A percentile compares a stretch with the other conserved stretches of the same genome.
phyloP scores from a whole-genome alignment of 2,113 vertebrate species.

The Microcebus tavaratra region DNA sequence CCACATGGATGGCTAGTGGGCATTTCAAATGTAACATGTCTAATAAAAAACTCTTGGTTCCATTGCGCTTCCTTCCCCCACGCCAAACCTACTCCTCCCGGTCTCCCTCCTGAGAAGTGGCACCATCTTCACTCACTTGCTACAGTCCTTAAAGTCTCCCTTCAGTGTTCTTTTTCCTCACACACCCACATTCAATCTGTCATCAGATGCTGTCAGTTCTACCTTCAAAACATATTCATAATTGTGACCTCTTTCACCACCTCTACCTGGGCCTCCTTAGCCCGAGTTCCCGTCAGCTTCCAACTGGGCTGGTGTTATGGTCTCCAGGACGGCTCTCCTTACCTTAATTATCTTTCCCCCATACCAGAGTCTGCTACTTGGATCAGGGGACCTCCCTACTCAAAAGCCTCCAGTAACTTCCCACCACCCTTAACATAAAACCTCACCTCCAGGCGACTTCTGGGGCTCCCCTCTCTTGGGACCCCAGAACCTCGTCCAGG shows the following conservation, averaged over 20 bases:
- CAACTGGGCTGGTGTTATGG: background rate
- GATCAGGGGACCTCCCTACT: background rate
- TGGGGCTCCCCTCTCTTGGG: no score
- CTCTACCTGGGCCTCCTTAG: background rate
- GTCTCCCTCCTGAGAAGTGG: background rate
- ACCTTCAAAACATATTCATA: background rate
- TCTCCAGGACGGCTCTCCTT: background rate
- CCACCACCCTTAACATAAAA: background rate
- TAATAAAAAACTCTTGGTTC: background rate
- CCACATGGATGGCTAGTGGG: background rate
- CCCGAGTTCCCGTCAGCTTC: background rate
- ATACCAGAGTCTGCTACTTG: background rate
- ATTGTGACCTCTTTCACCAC: background rate
- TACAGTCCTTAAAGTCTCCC: background rate
- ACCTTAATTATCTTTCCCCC: background rate
- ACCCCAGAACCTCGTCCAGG: no score
- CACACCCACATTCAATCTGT: background rate
- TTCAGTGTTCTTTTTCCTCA: background rate
- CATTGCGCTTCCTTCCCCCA: background rate
- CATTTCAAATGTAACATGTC: background rate
- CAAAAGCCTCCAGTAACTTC: background rate
- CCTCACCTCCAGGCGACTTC: no score
- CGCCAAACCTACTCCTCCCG: background rate
- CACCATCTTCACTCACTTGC: background rate
- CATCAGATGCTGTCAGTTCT: background rate